Base-by-base conservation (phyloP, 2,113 vertebrate species). In the Physeter macrocephalus region DNA sequence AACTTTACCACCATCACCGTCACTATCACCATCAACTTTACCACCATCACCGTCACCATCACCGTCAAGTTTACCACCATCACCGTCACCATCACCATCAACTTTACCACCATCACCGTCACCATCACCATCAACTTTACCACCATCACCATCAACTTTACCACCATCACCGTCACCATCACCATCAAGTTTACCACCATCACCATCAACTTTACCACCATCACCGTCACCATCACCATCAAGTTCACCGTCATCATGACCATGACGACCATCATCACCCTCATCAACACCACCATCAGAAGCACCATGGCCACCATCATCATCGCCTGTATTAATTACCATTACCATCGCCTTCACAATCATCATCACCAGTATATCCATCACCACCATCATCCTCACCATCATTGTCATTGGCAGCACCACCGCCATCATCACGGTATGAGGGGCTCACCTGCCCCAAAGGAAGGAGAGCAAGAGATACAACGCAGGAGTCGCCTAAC, bases 161-260 rank as follows among this genome's bases (percentile, higher is more conserved):
- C n/a, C n/a, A 10, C 3, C 29, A 41, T 13, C 23, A 78, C 11
- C 41, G 29, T 17, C 61, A 59, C 11, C 36, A 20, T 54, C 94
- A 21, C 10, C 6, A 13, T 36, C 27, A 21, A 2, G 17, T 9
- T 0, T 1, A 49, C 6, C 14, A 9, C 2, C n/a, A 18, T 1
- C 23, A 1, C 5, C 49, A 52, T 52, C 49, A 52, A 52, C 49
- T n/a, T n/a, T n/a, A 17, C 49, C 15, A 17, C 49, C 49, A 17
- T 3, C 49, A 17, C n/a, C n/a, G n/a, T n/a, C n/a, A n/a, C n/a
- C n/a, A n/a, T n/a, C 43, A 10, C 10, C 6, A 13, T 36, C 27
- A 21, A 2, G 17, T 9, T 0, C 2, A 1, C 2, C 14, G 8
- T 3, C 57, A 54, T 1, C n/a, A 54, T 0, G 4, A 7, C 1